These are phyloP conservation scores for Chelonoidis abingdonii DNA, from an alignment of 2,113 vertebrate species.

Conservation along the genomic window DNA sequence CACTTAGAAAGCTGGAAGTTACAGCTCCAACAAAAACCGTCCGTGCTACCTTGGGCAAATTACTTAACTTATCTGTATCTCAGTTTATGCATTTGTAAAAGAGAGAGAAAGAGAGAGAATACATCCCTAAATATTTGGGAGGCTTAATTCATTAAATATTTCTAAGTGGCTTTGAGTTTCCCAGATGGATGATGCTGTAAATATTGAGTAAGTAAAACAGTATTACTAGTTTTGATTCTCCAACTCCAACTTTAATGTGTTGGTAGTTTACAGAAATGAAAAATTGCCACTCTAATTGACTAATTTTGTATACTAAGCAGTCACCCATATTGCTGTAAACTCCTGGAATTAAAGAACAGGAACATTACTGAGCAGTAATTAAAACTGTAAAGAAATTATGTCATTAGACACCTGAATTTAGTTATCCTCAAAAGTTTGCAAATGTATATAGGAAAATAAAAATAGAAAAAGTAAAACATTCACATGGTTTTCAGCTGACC, in stretches of 20 bases:
- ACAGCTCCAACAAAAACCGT: background rate
- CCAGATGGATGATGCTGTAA: background rate
- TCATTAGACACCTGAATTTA: background rate
- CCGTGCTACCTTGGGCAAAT: background rate
- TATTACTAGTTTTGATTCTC: background rate
- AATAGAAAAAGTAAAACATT: background rate
- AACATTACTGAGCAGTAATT: background rate
- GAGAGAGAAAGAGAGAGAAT: background rate
- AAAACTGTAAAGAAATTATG: background rate
- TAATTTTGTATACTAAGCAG: background rate
- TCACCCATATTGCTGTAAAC: background rate
- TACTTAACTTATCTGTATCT: background rate
- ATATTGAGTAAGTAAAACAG: background rate
- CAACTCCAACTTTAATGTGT: background rate
- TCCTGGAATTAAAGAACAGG: background rate
- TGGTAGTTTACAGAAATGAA: background rate
- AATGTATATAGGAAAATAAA: background rate
- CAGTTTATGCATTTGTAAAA: background rate
- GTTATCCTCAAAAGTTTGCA: background rate
- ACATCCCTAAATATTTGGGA: background rate
- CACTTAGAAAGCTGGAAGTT: background rate
- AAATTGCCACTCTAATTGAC: background rate
- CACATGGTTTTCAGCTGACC: background rate
- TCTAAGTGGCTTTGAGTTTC: background rate
- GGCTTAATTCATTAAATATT: background rate